These are phyloP conservation scores for Pseudomyrmex pallidus DNA, from an alignment of 1,140 invertebrate genomes.

Conservation along the genomic window DNA sequence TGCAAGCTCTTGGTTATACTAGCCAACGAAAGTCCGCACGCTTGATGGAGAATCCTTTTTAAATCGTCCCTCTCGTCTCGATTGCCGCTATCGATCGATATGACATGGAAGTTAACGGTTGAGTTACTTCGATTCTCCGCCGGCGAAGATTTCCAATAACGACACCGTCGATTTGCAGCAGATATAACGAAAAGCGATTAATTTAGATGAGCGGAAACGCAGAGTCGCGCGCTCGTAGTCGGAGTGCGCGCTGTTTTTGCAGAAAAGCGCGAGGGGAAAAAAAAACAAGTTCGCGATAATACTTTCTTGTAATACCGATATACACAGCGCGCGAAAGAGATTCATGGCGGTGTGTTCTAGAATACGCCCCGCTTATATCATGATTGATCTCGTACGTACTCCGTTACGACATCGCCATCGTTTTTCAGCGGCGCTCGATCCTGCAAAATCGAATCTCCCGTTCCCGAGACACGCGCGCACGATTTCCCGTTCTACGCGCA, in stretches of 20 bases:
- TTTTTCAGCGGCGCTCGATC: slow-evolving; percentile 46
- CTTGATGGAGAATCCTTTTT: slow-evolving; percentile 58
- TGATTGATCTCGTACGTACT: slow-evolving; percentile 43
- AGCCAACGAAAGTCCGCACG: slow-evolving; percentile 50
- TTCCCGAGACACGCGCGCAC: slow-evolving; percentile 27
- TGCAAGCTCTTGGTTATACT: slow-evolving; percentile 48
- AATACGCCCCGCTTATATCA: slow-evolving; percentile 11
- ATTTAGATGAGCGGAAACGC: slow-evolving; percentile 34
- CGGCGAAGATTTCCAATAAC: slow-evolving; percentile 45
- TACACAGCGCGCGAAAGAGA: background rate
- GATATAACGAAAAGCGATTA: slow-evolving; percentile 30
- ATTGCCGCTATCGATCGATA: slow-evolving; percentile 45
- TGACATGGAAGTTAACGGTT: slow-evolving; percentile 57
- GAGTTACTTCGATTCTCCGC: slow-evolving; percentile 30
- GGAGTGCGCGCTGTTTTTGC: background rate
- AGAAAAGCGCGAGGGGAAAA: background rate
- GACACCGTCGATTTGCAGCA: slow-evolving; percentile 7
- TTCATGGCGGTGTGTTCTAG: slow-evolving; percentile 4
- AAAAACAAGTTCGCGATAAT: slow-evolving; percentile 3
- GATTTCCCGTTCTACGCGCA: background rate
- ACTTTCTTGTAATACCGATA: background rate
- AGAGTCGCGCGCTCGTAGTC: background rate
- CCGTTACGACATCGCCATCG: slow-evolving; percentile 42
- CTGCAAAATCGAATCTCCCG: slow-evolving; percentile 40
- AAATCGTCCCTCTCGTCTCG: slow-evolving; percentile 46